Evolutionary conservation across 2,888 invertebrate species (phyloP).

Genomic region (Crematogaster levior): DNA sequence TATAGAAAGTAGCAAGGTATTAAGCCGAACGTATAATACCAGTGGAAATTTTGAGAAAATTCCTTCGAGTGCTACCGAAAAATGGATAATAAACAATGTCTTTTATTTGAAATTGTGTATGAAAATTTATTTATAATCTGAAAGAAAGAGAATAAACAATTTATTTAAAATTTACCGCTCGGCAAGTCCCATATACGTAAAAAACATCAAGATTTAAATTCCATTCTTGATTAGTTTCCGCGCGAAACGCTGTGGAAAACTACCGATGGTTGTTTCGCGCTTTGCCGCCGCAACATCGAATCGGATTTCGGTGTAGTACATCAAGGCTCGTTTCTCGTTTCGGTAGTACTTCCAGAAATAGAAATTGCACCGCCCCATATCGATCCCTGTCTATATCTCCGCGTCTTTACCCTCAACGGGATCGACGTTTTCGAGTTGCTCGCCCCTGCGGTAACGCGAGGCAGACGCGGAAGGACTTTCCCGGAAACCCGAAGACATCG

Average conservation of each 20-base stretch:
- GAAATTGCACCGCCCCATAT: slow-evolving; percentile 50
- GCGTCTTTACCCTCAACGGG: slow-evolving; percentile 20
- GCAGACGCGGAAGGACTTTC: slow-evolving; percentile 63
- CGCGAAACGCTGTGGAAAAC: slow-evolving; percentile 30
- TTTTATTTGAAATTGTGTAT: not conserved
- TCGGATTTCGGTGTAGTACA: slow-evolving; percentile 30
- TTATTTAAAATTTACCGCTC: not conserved
- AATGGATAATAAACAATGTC: not conserved
- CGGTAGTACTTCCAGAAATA: slow-evolving; percentile 45
- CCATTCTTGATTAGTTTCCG: slow-evolving; percentile 60
- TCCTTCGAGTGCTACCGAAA: not conserved
- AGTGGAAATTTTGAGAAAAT: not conserved
- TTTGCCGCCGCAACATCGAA: slow-evolving; percentile 42
- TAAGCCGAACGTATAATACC: not conserved
- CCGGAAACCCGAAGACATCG: slow-evolving; percentile 75
- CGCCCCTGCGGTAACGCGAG: slow-evolving; percentile 61
- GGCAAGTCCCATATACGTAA: not conserved
- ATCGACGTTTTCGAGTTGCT: slow-evolving; percentile 60
- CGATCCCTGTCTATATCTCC: slow-evolving; percentile 29
- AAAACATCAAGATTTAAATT: slow-evolving; percentile 19
- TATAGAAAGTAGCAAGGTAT: slow-evolving; percentile 5
- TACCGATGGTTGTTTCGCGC: slow-evolving; percentile 46
- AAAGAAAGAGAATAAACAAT: not conserved
- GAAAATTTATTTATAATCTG: not conserved
- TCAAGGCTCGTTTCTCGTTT: slow-evolving; percentile 57